These are phyloP conservation scores for Stratiomys singularior DNA, from an alignment of 2,888 invertebrate genomes.

Conservation along the genomic window DNA sequence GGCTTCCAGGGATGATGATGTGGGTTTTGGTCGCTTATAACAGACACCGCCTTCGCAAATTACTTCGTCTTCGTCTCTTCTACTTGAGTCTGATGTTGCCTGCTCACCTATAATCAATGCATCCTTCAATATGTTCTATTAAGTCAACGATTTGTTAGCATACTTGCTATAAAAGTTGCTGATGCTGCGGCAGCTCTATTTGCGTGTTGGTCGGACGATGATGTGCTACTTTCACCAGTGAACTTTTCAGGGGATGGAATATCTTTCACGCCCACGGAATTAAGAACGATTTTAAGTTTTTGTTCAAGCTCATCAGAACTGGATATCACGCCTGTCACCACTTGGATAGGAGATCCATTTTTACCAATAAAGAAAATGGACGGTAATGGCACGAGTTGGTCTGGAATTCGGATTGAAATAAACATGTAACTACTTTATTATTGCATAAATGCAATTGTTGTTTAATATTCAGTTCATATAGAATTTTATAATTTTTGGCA, in stretches of 20 bases:
- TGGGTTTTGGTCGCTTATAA: constrained; percentile 56
- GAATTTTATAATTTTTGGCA: too few relatives aligned
- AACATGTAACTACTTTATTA: too few relatives aligned
- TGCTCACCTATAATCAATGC: constrained; percentile 42
- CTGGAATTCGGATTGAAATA: constrained; percentile 62
- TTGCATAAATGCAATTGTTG: too few relatives aligned
- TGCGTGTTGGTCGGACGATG: not conserved
- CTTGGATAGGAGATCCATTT: constrained; percentile 82
- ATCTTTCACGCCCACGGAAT: constrained; percentile 52
- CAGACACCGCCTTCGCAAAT: constrained; percentile 69
- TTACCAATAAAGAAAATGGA: constrained; percentile 88
- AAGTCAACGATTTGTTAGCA: not conserved
- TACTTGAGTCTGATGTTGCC: not conserved
- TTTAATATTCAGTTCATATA: too few relatives aligned
- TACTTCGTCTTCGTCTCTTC: constrained; percentile 63
- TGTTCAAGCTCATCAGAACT: constrained; percentile 70
- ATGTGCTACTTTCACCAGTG: not conserved
- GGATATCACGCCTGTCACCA: constrained; percentile 74
- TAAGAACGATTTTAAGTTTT: constrained; percentile 73
- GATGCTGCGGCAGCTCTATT: constrained; percentile 34
- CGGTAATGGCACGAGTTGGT: constrained; percentile 80
- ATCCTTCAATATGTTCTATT: constrained; percentile 27
- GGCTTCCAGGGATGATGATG: constrained; percentile 5
- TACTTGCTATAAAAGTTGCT: constrained; percentile 48
- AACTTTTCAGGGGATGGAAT: not conserved